These are phyloP conservation scores for Romanogobio albipinnatus DNA, from an alignment of 2,113 vertebrate genomes.

Conservation along the genomic window DNA sequence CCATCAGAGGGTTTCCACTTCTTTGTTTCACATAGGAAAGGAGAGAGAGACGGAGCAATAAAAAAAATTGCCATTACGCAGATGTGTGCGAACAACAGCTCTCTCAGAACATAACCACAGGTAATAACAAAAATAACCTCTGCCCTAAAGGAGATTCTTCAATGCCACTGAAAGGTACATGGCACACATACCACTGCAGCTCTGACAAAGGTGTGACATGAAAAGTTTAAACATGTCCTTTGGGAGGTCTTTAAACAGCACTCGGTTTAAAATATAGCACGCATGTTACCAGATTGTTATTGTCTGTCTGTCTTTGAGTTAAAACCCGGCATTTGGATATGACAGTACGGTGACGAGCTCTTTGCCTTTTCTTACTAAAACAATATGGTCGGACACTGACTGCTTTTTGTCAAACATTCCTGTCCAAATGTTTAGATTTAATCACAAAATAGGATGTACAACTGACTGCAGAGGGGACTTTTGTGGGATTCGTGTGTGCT, in stretches of 20 bases:
- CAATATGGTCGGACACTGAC: constrained; percentile 57
- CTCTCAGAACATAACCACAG: constrained; percentile 50
- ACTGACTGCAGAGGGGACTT: constrained; percentile 55
- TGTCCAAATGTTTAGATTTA: constrained; percentile 71
- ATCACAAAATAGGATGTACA: constrained; percentile 58
- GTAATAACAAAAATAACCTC: constrained; percentile 3
- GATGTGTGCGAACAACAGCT: constrained; percentile 23
- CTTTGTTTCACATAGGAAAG: constrained; percentile 75
- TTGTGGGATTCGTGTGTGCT: constrained; percentile 52
- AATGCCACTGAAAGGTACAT: constrained; percentile 13
- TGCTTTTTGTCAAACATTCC: constrained; percentile 68
- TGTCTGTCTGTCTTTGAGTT: constrained; percentile 45
- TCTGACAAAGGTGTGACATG: not conserved
- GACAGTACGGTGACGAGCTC: not conserved
- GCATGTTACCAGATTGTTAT: not conserved
- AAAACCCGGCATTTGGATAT: not conserved
- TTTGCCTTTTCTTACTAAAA: constrained; percentile 61
- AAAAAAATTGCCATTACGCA: constrained; percentile 44
- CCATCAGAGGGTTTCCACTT: constrained; percentile 85
- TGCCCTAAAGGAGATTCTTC: constrained; percentile 36
- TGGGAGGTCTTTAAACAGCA: constrained; percentile 33
- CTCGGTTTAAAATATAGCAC: not conserved
- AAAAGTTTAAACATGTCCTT: constrained; percentile 9
- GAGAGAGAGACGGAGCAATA: constrained; percentile 55
- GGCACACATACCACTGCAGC: not conserved